A percentile compares a stretch with the other conserved stretches of the same genome.
These are phyloP conservation scores for Orbicella faveolata DNA, from an alignment of 64 coral and sea anemone species.

Conservation along the genomic window DNA sequence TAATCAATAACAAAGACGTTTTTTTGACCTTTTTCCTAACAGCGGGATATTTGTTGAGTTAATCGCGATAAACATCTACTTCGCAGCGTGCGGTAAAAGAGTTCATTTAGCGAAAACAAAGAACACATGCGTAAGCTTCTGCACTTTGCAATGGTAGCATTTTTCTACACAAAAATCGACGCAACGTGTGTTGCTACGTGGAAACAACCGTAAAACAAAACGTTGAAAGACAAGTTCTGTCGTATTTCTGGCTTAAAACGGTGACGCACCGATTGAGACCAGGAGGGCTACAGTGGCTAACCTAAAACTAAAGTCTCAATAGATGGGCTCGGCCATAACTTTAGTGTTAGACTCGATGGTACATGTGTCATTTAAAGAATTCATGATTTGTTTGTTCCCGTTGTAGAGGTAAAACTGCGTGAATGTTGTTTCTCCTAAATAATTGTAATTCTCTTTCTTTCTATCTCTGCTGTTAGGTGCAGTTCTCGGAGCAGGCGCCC, in stretches of 20 bases:
- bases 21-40: conserved; percentile 33
- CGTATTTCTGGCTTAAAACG: background rate
- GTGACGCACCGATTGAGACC: background rate
- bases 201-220: background rate
- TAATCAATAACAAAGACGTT: conserved; percentile 32
- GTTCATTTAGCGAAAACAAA: conserved; percentile 44
- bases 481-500: conserved; percentile 88
- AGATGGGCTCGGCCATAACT: background rate
- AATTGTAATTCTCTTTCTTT: conserved; percentile 21
- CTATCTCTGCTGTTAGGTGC: conserved; percentile 70
- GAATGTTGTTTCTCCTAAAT: background rate
- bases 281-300: background rate
- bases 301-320: background rate
- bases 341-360: background rate
- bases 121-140: conserved; percentile 13
- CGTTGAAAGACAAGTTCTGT: background rate
- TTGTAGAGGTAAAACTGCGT: background rate
- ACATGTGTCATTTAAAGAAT: conserved; percentile 25
- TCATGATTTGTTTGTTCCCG: conserved; percentile 40
- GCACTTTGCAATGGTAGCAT: background rate
- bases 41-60: conserved; percentile 57
- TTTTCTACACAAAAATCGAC: conserved; percentile 44
- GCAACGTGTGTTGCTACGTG: background rate
- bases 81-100: conserved; percentile 44
- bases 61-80: conserved; percentile 48